Evolutionary conservation across 2,113 vertebrate genomes (phyloP), one percentile per base, ranked within the genome.

Genomic region (Seriola quinqueradiata): DNA sequence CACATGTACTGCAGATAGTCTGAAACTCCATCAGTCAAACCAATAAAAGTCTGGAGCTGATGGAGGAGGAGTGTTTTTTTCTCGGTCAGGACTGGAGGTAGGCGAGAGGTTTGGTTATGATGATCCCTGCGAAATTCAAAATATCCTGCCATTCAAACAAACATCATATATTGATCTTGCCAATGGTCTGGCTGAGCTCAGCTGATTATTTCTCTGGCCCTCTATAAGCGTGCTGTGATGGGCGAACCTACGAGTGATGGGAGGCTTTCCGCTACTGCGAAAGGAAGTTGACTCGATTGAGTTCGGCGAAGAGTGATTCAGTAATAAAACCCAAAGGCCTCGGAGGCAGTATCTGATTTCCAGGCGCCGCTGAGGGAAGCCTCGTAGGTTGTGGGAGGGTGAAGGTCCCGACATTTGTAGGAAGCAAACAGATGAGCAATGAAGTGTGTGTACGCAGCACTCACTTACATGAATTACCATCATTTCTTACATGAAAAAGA

Each of bases 241-340:
- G 42, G 25, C 8, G 0, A 81, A 70, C 55, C 59, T n/a, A 36
- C 34, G 7, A 74, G 48, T 54, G 74, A 81, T 52, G 67, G 40
- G 36, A 76, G 75, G 68, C 65, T 84, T 44, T 42, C 44, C 2
- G 11, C 72, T 2, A 67, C 71, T 55, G 73, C 21, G 59, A 81
- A 70, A 82, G 81, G 50, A 28, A 69, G 84, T 66, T 34, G 77
- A 72, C 82, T 83, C 55, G 11, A 87, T 85, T 75, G 81, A 74
- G 75, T 71, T 76, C 32, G 36, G 55, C 3, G 8, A 86, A 81
- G 87, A 92, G 48, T 72, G 84, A 92, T 87, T 88, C 73, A 87
- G 82, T 85, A 76, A 89, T 92, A 91, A 93, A 88, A 85, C 14
- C 85, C 13, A 25, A 59, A 79, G 68, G 89, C 81, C 85, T 91